Conservation (phyloP, 2,797 vertebrate species). For the Arrhamphus sclerolepis region DNA sequence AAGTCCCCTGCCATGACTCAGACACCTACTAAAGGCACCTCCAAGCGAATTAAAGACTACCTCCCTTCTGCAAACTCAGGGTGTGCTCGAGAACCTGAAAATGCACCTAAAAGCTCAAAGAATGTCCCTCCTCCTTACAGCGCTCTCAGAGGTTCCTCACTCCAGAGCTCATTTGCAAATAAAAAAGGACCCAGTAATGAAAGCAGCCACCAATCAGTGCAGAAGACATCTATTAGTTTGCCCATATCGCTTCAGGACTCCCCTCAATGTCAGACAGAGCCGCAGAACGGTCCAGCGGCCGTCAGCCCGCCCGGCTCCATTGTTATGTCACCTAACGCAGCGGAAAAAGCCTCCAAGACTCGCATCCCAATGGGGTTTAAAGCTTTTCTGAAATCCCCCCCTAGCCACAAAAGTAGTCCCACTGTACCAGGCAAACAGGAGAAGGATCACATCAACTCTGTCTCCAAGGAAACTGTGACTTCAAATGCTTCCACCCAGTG, state of each 20-base stretch:
- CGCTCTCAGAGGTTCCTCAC: constrained; percentile 71
- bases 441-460: constrained; percentile 90
- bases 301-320: constrained; percentile 61
- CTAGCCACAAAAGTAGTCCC: constrained; percentile 81
- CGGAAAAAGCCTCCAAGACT: constrained; percentile 83
- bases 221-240: constrained; percentile 73
- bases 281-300: constrained; percentile 67
- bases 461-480: constrained; percentile 83
- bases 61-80: constrained; percentile 78
- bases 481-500: constrained; percentile 66
- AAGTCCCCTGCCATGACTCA: constrained; percentile 68
- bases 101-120: constrained; percentile 75
- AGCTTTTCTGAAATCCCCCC: constrained; percentile 87
- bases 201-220: constrained; percentile 65
- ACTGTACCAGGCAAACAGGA: constrained; percentile 88
- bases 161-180: constrained; percentile 69
- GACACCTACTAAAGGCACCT: constrained; percentile 79
- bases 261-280: constrained; percentile 64
- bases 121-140: constrained; percentile 76
- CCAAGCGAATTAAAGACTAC: constrained; percentile 82
- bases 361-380: constrained; percentile 88
- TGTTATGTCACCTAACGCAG: constrained; percentile 60
- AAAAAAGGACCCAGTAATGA: constrained; percentile 73
- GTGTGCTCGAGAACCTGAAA: constrained; percentile 69
- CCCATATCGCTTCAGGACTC: constrained; percentile 67